Evolutionary conservation across 1,140 invertebrate species (phyloP).

Genomic region (Coenobita brevimanus): DNA sequence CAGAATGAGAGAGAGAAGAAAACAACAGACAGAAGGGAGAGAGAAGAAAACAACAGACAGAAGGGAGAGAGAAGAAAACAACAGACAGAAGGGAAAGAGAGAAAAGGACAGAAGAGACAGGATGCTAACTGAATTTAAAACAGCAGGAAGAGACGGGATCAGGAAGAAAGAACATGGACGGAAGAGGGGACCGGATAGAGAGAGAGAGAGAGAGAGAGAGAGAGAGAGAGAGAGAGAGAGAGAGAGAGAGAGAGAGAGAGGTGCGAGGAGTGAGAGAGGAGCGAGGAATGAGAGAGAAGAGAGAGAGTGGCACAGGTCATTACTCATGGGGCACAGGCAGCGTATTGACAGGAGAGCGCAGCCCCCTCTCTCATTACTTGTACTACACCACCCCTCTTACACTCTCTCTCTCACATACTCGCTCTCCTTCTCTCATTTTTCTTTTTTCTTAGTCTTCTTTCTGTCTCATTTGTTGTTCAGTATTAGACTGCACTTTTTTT

Average conservation of each 20-base stretch:
- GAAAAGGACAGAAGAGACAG: too few species aligned
- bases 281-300: neutral
- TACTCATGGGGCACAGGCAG: constrained; percentile 33
- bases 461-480: neutral
- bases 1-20: too few species aligned
- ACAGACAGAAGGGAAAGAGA: too few species aligned
- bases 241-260: neutral
- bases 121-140: too few species aligned
- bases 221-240: constrained; percentile 24
- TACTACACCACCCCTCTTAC: neutral
- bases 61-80: too few species aligned
- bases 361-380: constrained; percentile 32
- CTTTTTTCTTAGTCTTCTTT: neutral
- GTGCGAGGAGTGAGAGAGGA: neutral
- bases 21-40: too few species aligned
- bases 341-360: constrained; percentile 30
- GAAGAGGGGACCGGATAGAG: neutral
- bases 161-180: neutral
- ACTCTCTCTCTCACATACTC: constrained; percentile 13
- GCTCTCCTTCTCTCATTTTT: neutral
- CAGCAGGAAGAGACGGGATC: too few species aligned
- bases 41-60: too few species aligned
- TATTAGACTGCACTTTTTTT: too few species aligned
- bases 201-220: neutral
- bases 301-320: constrained; percentile 17